Percentiles rank a stretch among this genome's conserved stretches.
phyloP scores from a whole-genome alignment of 2,797 vertebrate species.

The Hemitrygon akajei region DNA sequence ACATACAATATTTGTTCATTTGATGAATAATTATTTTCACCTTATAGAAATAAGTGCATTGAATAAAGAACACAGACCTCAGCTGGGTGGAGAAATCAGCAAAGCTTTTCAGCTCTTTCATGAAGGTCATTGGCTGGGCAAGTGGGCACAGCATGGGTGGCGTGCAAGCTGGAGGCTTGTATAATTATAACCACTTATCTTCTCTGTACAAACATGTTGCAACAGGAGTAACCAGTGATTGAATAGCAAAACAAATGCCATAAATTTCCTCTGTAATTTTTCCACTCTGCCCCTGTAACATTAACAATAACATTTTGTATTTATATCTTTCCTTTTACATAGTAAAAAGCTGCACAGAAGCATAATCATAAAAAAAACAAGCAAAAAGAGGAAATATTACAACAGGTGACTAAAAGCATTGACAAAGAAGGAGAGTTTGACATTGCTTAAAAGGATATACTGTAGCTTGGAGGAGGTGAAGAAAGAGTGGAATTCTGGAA shows the following conservation, averaged over 20 bases:
- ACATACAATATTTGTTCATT: not conserved
- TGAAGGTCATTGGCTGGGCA: not conserved
- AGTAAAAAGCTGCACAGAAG: not conserved
- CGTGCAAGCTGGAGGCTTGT: not conserved
- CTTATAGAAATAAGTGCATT: not conserved
- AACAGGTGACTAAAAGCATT: not conserved
- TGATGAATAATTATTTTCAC: not conserved
- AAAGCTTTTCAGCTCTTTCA: not conserved
- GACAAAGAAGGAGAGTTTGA: not conserved
- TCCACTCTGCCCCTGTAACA: not conserved
- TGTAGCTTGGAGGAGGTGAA: not conserved
- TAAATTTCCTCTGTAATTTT: not conserved
- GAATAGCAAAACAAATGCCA: not conserved
- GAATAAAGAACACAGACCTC: not conserved
- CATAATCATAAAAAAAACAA: not conserved
- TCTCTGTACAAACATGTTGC: not conserved
- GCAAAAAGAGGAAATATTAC: not conserved
- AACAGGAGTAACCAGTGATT: not conserved
- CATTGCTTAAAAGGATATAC: not conserved
- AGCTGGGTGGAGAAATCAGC: not conserved
- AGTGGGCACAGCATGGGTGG: not conserved
- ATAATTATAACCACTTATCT: conserved; percentile 17
- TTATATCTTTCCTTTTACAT: not conserved
- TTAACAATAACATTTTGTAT: not conserved
- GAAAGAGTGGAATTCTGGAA: not conserved